Conservation (phyloP, 2,888 invertebrate species). For the Pyrrhosoma nymphula region DNA sequence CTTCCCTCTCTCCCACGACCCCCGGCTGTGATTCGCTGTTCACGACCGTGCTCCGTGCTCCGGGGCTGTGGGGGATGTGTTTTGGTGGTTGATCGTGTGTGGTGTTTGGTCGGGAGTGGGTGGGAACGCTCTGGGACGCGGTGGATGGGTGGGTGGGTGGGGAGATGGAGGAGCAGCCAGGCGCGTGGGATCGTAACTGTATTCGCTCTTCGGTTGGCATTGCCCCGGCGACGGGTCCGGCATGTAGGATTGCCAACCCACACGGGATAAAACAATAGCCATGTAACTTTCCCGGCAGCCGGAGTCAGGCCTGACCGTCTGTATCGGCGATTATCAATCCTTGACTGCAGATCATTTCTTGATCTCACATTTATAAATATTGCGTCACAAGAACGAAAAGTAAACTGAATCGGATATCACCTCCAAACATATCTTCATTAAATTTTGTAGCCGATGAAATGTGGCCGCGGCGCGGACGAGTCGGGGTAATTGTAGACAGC, state of each 20-base stretch:
- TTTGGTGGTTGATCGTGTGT: background rate
- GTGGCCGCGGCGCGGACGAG: no score
- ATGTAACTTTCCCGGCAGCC: background rate
- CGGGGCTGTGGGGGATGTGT: background rate
- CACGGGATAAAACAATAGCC: background rate
- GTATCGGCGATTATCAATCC: no score
- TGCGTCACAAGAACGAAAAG: no score
- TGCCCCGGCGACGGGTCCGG: background rate
- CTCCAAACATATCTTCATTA: no score
- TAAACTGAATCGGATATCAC: no score
- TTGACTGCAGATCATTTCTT: no score
- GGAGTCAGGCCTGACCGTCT: background rate
- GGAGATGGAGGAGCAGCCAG: background rate
- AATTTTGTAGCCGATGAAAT: no score
- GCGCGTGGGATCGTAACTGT: slow-evolving; percentile 19
- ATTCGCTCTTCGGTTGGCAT: slow-evolving; percentile 1
- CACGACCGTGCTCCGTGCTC: background rate
- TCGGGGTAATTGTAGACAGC: no score
- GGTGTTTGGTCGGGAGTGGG: background rate
- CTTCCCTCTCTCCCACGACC: background rate
- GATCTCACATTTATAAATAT: no score
- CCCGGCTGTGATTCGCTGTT: background rate
- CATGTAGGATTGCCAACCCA: background rate
- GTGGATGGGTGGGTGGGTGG: background rate
- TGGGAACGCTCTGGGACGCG: background rate